These are phyloP conservation scores for Carassius carassius DNA, from an alignment of 2,113 vertebrate species.

Conservation along the genomic window DNA sequence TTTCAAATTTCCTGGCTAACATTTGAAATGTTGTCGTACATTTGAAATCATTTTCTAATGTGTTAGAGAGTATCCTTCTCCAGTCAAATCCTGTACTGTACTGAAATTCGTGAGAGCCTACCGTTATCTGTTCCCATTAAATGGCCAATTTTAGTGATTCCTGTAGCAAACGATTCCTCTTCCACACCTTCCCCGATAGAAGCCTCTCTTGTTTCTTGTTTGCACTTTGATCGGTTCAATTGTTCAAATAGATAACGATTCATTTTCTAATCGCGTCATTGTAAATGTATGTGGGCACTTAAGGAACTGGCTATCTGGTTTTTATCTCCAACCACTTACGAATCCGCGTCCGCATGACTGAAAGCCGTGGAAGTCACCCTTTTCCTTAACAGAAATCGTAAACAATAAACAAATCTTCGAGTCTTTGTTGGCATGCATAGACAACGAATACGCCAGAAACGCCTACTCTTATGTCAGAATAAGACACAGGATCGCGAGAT, in stretches of 20 bases:
- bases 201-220: slow-evolving; percentile 33
- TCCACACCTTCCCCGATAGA: slow-evolving; percentile 65
- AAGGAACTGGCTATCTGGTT: neutral
- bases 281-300: neutral
- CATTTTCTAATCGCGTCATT: slow-evolving; percentile 54
- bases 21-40: too few relatives aligned
- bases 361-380: neutral
- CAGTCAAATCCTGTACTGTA: neutral
- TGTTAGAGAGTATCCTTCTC: neutral
- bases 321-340: neutral
- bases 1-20: neutral
- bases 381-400: neutral
- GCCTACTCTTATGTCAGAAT: neutral
- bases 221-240: slow-evolving; percentile 73
- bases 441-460: neutral
- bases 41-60: neutral
- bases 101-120: neutral
- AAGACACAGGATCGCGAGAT: neutral
- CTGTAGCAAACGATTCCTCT: slow-evolving; percentile 1
- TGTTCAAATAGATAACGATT: slow-evolving; percentile 70
- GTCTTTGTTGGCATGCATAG: neutral
- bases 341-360: neutral
- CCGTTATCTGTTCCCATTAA: slow-evolving; percentile 41
- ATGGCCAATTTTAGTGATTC: slow-evolving; percentile 41
- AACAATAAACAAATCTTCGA: neutral